These are phyloP conservation scores for Agrochola macilenta DNA, from an alignment of 2,888 invertebrate genomes.

Conservation along the genomic window DNA sequence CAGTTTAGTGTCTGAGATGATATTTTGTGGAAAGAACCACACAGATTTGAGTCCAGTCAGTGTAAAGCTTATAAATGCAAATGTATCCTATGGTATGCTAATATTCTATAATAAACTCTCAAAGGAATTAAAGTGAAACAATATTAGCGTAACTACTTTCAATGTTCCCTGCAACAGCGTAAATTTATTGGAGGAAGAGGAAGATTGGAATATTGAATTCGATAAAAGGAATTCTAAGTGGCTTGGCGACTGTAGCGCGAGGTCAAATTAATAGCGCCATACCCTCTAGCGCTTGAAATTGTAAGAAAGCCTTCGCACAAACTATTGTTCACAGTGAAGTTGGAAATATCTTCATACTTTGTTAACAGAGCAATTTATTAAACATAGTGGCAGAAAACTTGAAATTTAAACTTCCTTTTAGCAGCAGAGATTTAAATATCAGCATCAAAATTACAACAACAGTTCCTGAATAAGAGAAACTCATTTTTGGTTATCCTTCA, in stretches of 20 bases:
- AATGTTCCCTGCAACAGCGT: constrained; percentile 49
- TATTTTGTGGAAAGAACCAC: not conserved
- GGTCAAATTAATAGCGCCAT: constrained; percentile 59
- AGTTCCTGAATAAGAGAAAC: not conserved
- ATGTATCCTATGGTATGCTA: not conserved
- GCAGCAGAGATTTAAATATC: not conserved
- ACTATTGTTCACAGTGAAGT: constrained; percentile 47
- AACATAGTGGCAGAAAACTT: not conserved
- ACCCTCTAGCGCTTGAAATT: constrained; percentile 42
- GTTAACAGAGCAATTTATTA: constrained; percentile 17
- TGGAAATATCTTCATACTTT: constrained; percentile 43
- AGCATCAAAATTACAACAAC: not conserved
- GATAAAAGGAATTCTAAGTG: constrained; percentile 64
- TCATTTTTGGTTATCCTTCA: not conserved
- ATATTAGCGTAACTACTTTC: constrained; percentile 34
- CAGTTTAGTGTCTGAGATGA: not conserved
- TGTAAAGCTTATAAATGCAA: not conserved
- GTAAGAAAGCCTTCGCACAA: constrained; percentile 47
- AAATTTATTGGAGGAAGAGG: constrained; percentile 54
- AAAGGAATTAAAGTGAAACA: constrained; percentile 30
- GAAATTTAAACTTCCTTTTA: not conserved
- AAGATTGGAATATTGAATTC: constrained; percentile 65
- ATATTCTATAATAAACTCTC: not conserved
- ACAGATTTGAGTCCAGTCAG: not conserved
- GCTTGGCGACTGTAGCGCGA: constrained; percentile 59